phyloP scores from a whole-genome alignment of 2,113 vertebrate species.

The Oryzias celebensis region DNA sequence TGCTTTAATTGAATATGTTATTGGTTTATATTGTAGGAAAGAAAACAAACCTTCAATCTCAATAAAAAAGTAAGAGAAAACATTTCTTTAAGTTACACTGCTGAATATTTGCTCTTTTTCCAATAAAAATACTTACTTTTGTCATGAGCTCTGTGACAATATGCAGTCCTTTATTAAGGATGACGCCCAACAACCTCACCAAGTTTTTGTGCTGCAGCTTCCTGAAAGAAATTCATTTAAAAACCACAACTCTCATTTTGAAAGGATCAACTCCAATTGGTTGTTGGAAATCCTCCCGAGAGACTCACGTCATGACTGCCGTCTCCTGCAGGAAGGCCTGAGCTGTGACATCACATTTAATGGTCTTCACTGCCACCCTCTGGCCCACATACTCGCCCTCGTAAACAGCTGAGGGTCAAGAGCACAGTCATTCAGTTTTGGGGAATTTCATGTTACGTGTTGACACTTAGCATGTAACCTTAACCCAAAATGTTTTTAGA shows the following conservation, averaged over 20 bases:
- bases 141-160: constrained; percentile 93
- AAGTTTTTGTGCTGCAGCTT: constrained; percentile 90
- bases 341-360: constrained; percentile 90
- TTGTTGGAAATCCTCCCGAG: background rate
- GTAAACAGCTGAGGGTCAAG: constrained; percentile 78
- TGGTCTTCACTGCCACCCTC: constrained; percentile 91
- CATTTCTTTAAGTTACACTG: background rate
- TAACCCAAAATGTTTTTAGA: too few relatives aligned
- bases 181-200: constrained; percentile 86
- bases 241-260: background rate
- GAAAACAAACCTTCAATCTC: too few relatives aligned
- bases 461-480: too few relatives aligned
- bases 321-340: constrained; percentile 90
- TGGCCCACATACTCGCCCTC: constrained; percentile 87
- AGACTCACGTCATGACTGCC: constrained; percentile 89
- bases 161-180: constrained; percentile 88
- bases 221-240: constrained; percentile 57
- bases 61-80: too few relatives aligned
- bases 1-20: too few relatives aligned
- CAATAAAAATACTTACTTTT: constrained; percentile 76
- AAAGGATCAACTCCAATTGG: background rate
- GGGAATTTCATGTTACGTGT: too few relatives aligned
- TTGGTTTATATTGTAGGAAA: too few relatives aligned
- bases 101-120: background rate
- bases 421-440: background rate